Evolutionary conservation across 2,888 invertebrate species (phyloP).

Genomic region (Meandrusa payeni): DNA sequence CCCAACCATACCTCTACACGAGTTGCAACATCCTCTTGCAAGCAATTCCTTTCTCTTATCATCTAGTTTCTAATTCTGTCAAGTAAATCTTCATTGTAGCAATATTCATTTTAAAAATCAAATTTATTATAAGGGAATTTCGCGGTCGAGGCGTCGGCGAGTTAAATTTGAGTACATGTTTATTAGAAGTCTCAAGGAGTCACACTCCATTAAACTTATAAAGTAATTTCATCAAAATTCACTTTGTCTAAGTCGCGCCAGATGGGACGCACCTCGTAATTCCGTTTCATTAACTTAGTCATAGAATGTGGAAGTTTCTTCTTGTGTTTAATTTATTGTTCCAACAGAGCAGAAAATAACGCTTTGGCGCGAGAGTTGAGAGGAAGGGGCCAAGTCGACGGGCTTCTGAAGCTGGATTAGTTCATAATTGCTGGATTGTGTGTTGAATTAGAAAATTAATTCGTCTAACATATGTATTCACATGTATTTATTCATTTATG

Average conservation of each 20-base stretch:
- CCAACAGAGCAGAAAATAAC: conserved; percentile 50
- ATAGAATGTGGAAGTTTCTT: conserved; percentile 65
- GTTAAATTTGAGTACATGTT: conserved; percentile 32
- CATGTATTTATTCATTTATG: too few relatives aligned
- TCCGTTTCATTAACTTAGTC: conserved; percentile 71
- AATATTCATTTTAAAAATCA: too few relatives aligned
- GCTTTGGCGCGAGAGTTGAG: conserved; percentile 28
- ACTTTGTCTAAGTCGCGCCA: conserved; percentile 67
- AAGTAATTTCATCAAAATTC: conserved; percentile 75
- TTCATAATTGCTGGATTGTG: conserved; percentile 20
- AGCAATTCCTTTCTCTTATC: too few relatives aligned
- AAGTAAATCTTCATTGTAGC: too few relatives aligned
- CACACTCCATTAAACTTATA: conserved; percentile 70
- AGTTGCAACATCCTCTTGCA: too few relatives aligned
- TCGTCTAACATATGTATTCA: too few relatives aligned
- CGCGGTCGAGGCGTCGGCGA: too few relatives aligned
- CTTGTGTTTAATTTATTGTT: conserved; percentile 65
- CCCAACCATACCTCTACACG: too few relatives aligned
- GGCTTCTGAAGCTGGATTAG: conserved; percentile 26
- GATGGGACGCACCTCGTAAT: conserved; percentile 70
- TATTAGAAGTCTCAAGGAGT: conserved; percentile 38
- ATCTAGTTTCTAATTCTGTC: too few relatives aligned
- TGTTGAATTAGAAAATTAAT: background rate
- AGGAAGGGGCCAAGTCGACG: background rate
- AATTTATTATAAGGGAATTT: too few relatives aligned